Conservation (phyloP, 1,140 invertebrate species). For the Euura saliciscinereae region DNA sequence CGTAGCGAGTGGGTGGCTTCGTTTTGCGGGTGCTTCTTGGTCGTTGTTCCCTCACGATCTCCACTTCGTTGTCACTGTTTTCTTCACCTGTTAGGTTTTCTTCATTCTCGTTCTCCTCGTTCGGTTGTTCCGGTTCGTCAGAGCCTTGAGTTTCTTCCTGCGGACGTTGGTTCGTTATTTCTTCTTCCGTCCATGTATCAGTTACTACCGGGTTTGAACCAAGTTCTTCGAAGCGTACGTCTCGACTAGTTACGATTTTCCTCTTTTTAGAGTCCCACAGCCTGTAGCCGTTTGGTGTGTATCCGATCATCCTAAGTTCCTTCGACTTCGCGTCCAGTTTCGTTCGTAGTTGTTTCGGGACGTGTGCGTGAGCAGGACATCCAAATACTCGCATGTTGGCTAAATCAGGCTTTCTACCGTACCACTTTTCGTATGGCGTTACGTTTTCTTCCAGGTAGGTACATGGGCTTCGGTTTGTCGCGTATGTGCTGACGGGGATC, state of each 20-base stretch:
- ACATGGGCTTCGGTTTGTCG: conserved; percentile 34
- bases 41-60: not conserved
- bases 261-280: conserved; percentile 29
- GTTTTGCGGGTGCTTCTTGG: conserved; percentile 6
- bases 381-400: conserved; percentile 42
- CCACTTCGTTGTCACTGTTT: not conserved
- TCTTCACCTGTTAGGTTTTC: not conserved
- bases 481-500: conserved; percentile 28
- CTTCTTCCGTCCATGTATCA: not conserved
- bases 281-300: conserved; percentile 35
- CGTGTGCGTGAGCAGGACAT: conserved; percentile 31
- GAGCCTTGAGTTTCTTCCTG: not conserved
- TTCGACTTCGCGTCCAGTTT: conserved; percentile 20
- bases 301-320: conserved; percentile 28
- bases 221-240: conserved; percentile 31
- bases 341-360: conserved; percentile 30
- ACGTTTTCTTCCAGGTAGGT: conserved; percentile 10
- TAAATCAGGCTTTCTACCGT: conserved; percentile 34
- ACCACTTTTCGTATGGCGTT: conserved; percentile 38
- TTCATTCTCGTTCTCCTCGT: not conserved
- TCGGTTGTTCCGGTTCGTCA: not conserved
- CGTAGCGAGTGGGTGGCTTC: not conserved
- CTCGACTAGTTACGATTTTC: conserved; percentile 32
- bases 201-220: not conserved
- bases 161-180: not conserved